Base-by-base conservation (phyloP, 2,113 vertebrate genomes). In the Gasterosteus nipponicus region DNA sequence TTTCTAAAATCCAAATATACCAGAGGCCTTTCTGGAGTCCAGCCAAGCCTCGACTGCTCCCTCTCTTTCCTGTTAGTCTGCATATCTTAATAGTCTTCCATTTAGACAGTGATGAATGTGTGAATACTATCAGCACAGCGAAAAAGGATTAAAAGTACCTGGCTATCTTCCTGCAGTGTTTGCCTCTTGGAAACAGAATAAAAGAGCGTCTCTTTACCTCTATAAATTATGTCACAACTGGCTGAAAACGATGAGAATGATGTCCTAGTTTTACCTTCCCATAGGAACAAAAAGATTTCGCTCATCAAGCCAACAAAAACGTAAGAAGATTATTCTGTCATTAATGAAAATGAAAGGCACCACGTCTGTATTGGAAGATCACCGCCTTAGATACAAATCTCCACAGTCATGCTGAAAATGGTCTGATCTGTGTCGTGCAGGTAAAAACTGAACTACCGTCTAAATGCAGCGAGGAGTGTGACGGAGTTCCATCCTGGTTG, bases 101-200 rank as follows among this genome's bases (percentile, higher is more conserved):
- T 71, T 82, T 59, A 65, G 78, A 73, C 60, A 75, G 58, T 68
- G 73, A 85, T 87, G 69, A 61, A 88, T 70, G 80, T 80, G 87
- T 86, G 84, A 86, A 86, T 29, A 29, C 65, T 79, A 53, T 83
- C 71, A 71, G 57, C 62, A n/a, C 38, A 60, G 46, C 10, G 73
- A 70, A 46, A 73, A 74, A 69, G 47, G 61, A 79, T 47, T 54
- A 69, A 33, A 46, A 12, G 2, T 35, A 66, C 16, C 4, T 0
- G 1, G 53, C 73, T 2, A 12, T 41, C 9, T 18, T 63, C 63
- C 42, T 41, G n/a, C 41, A 69, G 67, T 64, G 68, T 75, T 39
- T 44, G 57, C 78, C 35, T 75, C n/a, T 47, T 35, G 65, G 9
- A 58, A 26, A 60, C 16, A 46, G n/a, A 53, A 33, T 61, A 16